These are phyloP conservation scores for Creontiades dilutus DNA, from an alignment of 2,888 invertebrate species.

Conservation along the genomic window DNA sequence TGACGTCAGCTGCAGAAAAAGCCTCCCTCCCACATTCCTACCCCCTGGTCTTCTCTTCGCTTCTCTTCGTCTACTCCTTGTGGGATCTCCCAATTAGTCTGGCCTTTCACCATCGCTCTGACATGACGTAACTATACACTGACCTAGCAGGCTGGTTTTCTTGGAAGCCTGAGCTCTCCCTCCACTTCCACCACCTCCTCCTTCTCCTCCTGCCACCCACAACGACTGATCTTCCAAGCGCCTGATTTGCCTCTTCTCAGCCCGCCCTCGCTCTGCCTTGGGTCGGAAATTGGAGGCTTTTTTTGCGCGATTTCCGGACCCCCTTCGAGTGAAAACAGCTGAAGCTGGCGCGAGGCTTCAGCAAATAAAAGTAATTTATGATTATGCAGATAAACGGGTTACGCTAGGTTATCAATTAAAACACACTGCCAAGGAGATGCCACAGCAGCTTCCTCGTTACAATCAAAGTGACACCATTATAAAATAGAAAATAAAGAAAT, in stretches of 20 bases:
- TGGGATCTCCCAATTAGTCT: conserved; percentile 64
- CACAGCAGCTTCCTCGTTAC: no score
- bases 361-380: no score
- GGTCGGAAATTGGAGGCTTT: background rate
- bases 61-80: conserved; percentile 28
- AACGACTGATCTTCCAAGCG: conserved; percentile 24
- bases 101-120: conserved; percentile 61
- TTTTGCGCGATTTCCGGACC: background rate
- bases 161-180: conserved; percentile 49
- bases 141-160: conserved; percentile 66
- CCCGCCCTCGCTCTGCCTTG: conserved; percentile 3
- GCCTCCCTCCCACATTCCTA: conserved; percentile 65
- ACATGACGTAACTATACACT: conserved; percentile 67
- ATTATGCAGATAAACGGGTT: no score
- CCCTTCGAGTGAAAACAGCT: no score
- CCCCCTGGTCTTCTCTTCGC: conserved; percentile 45
- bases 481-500: no score
- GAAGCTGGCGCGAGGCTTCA: no score
- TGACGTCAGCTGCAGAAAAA: conserved; percentile 66
- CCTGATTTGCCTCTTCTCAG: conserved; percentile 11
- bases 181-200: background rate
- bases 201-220: background rate
- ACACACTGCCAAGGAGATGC: no score
- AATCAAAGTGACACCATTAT: no score
- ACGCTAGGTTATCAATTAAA: no score